Base-by-base conservation (phyloP, 2,113 vertebrate genomes). In the Notothenia rossii region DNA sequence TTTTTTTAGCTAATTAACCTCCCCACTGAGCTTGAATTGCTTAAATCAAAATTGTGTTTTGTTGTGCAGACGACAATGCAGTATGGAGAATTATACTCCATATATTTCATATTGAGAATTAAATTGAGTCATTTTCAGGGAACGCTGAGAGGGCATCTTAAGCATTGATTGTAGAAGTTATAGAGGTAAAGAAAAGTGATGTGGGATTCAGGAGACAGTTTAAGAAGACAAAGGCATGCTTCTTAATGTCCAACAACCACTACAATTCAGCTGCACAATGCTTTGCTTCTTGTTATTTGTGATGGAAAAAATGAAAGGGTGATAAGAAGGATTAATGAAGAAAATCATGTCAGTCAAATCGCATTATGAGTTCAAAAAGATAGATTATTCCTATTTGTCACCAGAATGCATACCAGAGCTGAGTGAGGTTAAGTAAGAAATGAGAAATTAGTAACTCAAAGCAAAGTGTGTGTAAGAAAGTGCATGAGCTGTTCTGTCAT, bases 401-500 rank as follows among this genome's bases (percentile, higher is more conserved):
- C 48, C 65, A 72, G 66, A 71, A 84, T 68, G 75, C 43, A 33
- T 64, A 46, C 25, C 45, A 61, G 46, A 63, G 11, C 58, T 68
- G 22, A 64, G 45, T 17, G n/a, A 79, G 61, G 43, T 75, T 13
- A 56, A 66, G 49, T 2, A 14, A 60, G 49, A 29, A 5, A 18
- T 67, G 48, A 54, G 33, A 65, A 63, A 51, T 43, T 5, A 53
- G 68, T 64, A 45, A 1, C 9, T 73, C 33, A 10, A 67, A 59
- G 11, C 2, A 29, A 62, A 73, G 43, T 18, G 20, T 56, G 5
- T 20, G 25, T 8, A n/a, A 69, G 10, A 72, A 82, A 84, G 53
- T 1, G 54, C 58, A 60, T n/a, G 46, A 81, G 76, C 60, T 77
- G 74, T 56, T 77, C 65, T 66, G 65, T 65, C 54, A 80, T 18